Evolutionary conservation across 2,888 invertebrate genomes (phyloP).

Genomic region (Poecilobothrus nobilitatus): DNA sequence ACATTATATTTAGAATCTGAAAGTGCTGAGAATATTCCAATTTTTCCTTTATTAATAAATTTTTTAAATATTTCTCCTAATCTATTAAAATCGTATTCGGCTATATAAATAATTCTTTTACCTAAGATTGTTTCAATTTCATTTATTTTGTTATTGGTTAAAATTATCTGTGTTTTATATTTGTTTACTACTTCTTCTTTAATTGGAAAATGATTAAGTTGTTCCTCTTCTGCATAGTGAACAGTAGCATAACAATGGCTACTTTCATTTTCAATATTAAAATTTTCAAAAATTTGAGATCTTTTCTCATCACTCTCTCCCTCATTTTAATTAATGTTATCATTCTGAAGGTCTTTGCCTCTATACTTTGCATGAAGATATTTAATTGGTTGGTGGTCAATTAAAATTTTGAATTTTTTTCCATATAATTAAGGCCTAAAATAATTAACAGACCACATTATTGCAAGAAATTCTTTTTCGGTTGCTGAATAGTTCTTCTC

Average conservation of each 20-base stretch:
- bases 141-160: constrained; percentile 14
- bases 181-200: constrained; percentile 13
- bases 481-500: constrained; percentile 11
- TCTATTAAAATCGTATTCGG: constrained; percentile 17
- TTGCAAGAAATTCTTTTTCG: constrained; percentile 17
- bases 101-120: constrained; percentile 8
- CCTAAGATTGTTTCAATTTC: constrained; percentile 8
- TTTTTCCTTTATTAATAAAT: neutral
- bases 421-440: constrained; percentile 16
- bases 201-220: constrained; percentile 12
- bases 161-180: constrained; percentile 13
- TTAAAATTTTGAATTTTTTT: constrained; percentile 13
- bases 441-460: constrained; percentile 16
- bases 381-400: constrained; percentile 18
- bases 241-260: neutral
- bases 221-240: constrained; percentile 7
- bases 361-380: constrained; percentile 14
- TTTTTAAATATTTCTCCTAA: constrained; percentile 16
- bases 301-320: neutral
- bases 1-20: no score
- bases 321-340: neutral
- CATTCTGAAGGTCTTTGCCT: constrained; percentile 12
- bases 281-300: neutral
- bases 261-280: neutral
- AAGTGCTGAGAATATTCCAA: no score